Base-by-base conservation (phyloP, 2,888 invertebrate genomes). In the Marronus borbonicus region DNA sequence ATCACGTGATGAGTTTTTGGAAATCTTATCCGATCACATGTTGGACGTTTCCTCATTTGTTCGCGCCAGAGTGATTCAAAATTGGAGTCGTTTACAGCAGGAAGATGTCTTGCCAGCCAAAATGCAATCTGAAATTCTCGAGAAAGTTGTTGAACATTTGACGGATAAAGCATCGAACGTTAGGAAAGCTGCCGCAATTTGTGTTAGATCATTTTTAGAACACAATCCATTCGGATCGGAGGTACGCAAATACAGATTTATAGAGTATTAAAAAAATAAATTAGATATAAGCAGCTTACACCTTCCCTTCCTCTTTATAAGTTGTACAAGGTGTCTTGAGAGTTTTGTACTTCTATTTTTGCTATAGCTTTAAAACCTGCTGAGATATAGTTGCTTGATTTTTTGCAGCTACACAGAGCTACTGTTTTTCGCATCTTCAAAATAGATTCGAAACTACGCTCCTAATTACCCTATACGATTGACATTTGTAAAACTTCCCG, bases 171-270 rank as follows among this genome's bases (percentile, higher is more conserved):
- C 95, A 1, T 94, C 95, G 5, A 90, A 92, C 76, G 98, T 98
- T 0, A 91, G 98, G 44, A 98, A 97, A 88, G 92, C 93, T 80
- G 96, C 98, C 2, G 92, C 96, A 77, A 94, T 93, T 84, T 90
- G 96, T 50, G 86, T 96, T 3, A 94, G 94, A 80, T 91, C 93
- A 17, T 94, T 98, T 86, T 89, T 98, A 58, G 93, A 95, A 86
- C 92, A 93, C 81, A 98, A 98, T 89, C 95, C 96, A 3, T 98
- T 94, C 88, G 93, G 95, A n/a, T 93, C 94, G 0, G 93, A 93
- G 89, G 91, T 94, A 83, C 90, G 89, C 52, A 62, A 24, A 70
- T 44, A 12, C 2, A 79, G n/a, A 14, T 78, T 70, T 69, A 69
- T 78, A 77, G 49, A 64, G 4, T 5, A 5, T 5, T 0, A 36